Evolutionary conservation across 2,113 vertebrate genomes (phyloP).

Genomic region (Scophthalmus maximus): DNA sequence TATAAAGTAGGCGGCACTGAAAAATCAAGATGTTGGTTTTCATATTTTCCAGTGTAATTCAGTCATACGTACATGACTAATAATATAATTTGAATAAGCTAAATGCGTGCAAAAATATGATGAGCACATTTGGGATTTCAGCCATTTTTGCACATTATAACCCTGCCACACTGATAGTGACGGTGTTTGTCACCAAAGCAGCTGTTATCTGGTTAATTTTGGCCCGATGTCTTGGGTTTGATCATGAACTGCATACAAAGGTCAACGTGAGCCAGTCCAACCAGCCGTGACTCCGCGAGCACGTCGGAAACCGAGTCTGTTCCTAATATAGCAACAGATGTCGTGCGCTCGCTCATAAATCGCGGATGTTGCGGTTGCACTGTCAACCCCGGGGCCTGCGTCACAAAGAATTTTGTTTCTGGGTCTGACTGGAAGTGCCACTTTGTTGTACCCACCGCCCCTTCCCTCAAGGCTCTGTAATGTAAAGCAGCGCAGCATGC

Average conservation of each 20-base stretch:
- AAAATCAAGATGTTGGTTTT: too few species aligned
- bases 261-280: slow-evolving; percentile 47
- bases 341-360: slow-evolving; percentile 55
- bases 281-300: slow-evolving; percentile 33
- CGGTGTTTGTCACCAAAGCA: slow-evolving; percentile 25
- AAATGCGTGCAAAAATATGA: neutral
- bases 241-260: slow-evolving; percentile 40
- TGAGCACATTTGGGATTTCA: neutral
- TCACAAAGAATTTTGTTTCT: slow-evolving; percentile 61
- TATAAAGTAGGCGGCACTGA: too few species aligned
- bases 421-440: slow-evolving; percentile 62
- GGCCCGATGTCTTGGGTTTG: slow-evolving; percentile 18
- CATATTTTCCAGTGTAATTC: too few species aligned
- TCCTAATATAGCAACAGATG: slow-evolving; percentile 72
- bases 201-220: slow-evolving; percentile 30
- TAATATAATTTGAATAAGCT: too few species aligned
- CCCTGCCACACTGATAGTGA: slow-evolving; percentile 1
- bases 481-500: slow-evolving; percentile 29
- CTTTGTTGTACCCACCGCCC: slow-evolving; percentile 42
- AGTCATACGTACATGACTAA: too few species aligned
- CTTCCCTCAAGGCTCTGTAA: slow-evolving; percentile 24
- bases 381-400: slow-evolving; percentile 50
- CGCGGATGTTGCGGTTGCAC: slow-evolving; percentile 50
- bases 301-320: slow-evolving; percentile 43
- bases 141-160: slow-evolving; percentile 4